phyloP scores from a whole-genome alignment of 2,888 invertebrate species.

The Achlya flavicornis region DNA sequence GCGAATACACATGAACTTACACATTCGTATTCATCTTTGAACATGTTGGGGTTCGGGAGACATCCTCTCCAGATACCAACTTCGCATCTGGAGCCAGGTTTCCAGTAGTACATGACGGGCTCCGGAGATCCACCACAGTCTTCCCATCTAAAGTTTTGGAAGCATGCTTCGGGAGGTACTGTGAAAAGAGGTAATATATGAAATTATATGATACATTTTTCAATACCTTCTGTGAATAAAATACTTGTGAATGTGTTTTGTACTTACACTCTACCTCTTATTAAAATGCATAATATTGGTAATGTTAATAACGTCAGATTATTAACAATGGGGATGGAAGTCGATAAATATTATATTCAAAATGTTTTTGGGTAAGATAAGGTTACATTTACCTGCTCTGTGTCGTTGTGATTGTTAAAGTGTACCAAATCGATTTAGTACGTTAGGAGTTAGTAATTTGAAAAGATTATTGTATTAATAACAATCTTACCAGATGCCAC shows the following conservation, averaged over 20 bases:
- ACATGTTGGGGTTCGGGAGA: slow-evolving; percentile 72
- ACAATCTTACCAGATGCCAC: not conserved
- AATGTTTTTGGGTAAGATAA: no score
- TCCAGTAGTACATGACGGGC: slow-evolving; percentile 71
- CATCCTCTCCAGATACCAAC: slow-evolving; percentile 74
- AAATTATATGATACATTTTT: not conserved
- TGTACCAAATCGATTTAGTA: not conserved
- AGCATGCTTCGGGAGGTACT: slow-evolving; percentile 68
- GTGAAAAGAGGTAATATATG: slow-evolving; percentile 13
- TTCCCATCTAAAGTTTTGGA: slow-evolving; percentile 60
- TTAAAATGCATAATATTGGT: no score
- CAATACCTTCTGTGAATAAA: not conserved
- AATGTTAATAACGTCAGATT: no score
- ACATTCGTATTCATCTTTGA: slow-evolving; percentile 69
- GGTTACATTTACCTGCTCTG: no score
- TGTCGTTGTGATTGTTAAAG: no score
- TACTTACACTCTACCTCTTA: no score
- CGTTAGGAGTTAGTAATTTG: not conserved
- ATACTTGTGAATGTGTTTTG: no score
- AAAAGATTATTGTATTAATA: not conserved
- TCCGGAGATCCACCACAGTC: slow-evolving; percentile 64
- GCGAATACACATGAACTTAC: slow-evolving; percentile 66
- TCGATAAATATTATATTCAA: no score
- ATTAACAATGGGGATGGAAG: no score
- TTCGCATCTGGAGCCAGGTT: slow-evolving; percentile 72